Evolutionary conservation across 2,888 invertebrate genomes (phyloP).

Genomic region (Platerodrilus igneus): DNA sequence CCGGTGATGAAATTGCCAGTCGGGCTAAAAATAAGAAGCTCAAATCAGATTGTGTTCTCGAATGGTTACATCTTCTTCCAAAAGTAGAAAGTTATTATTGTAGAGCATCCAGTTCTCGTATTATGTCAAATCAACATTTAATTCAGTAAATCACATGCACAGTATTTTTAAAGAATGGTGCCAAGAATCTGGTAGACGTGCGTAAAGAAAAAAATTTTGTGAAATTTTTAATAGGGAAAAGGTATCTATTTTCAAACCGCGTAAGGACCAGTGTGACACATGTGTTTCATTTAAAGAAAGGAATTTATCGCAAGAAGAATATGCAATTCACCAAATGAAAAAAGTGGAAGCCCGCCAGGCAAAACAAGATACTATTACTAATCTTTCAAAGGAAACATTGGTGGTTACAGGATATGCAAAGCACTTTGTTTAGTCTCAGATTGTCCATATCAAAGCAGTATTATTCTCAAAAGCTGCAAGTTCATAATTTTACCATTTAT

Average conservation of each 20-base stretch:
- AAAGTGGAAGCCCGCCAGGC: neutral
- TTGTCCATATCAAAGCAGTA: slow-evolving; percentile 32
- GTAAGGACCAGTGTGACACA: slow-evolving; percentile 25
- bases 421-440: slow-evolving; percentile 18
- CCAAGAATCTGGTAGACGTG: neutral
- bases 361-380: slow-evolving; percentile 1
- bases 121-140: slow-evolving; percentile 4
- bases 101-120: neutral
- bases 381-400: slow-evolving; percentile 20
- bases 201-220: slow-evolving; percentile 2
- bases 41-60: slow-evolving; percentile 3
- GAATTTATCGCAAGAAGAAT: slow-evolving; percentile 2
- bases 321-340: neutral
- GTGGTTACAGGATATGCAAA: slow-evolving; percentile 18
- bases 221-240: too few species aligned
- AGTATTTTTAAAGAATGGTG: slow-evolving; percentile 7
- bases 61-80: slow-evolving; percentile 9
- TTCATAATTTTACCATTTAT: slow-evolving; percentile 29
- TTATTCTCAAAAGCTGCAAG: slow-evolving; percentile 33
- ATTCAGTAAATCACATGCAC: neutral
- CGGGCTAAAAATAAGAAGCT: slow-evolving; percentile 1
- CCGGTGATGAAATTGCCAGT: too few species aligned
- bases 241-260: slow-evolving; percentile 27
- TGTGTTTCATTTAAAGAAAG: slow-evolving; percentile 25
- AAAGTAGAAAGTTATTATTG: slow-evolving; percentile 10